These are phyloP conservation scores for Eilema caniola DNA, from an alignment of 2,888 invertebrate genomes.

Conservation along the genomic window DNA sequence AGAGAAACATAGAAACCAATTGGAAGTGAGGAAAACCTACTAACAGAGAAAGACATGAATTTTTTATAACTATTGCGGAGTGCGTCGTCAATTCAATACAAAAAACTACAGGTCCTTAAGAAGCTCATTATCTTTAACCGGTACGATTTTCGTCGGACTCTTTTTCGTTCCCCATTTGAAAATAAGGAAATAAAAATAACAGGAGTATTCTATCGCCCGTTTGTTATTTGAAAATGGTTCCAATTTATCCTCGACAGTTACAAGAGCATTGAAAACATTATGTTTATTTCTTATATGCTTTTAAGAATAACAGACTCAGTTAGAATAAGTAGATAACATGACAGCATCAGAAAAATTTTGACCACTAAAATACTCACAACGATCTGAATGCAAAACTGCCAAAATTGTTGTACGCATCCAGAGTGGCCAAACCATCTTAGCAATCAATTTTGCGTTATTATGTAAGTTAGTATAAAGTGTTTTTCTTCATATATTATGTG, in stretches of 20 bases:
- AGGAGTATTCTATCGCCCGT: slow-evolving; percentile 26
- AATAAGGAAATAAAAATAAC: slow-evolving; percentile 11
- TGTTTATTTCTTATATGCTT: slow-evolving; percentile 15
- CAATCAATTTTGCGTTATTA: no score
- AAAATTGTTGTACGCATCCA: no score
- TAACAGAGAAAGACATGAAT: slow-evolving; percentile 23
- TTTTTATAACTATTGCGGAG: slow-evolving; percentile 25
- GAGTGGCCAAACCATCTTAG: no score
- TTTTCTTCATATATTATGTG: no score
- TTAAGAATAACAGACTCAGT: no score
- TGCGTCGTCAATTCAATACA: slow-evolving; percentile 27
- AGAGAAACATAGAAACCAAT: slow-evolving; percentile 19
- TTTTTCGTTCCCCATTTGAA: slow-evolving; percentile 18
- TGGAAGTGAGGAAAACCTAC: slow-evolving; percentile 14
- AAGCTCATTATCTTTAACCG: slow-evolving; percentile 32
- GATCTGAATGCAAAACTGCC: no score
- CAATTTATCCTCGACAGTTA: slow-evolving; percentile 40
- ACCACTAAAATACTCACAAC: no score
- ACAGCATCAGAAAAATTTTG: no score
- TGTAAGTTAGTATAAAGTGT: no score
- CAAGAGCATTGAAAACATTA: slow-evolving; percentile 29
- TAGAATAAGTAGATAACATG: no score
- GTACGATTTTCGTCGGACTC: slow-evolving; percentile 37
- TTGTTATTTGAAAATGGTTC: slow-evolving; percentile 43
- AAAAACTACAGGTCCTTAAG: slow-evolving; percentile 19